Conservation (phyloP, 2,113 vertebrate genomes). For the Erpornis zantholeuca region DNA sequence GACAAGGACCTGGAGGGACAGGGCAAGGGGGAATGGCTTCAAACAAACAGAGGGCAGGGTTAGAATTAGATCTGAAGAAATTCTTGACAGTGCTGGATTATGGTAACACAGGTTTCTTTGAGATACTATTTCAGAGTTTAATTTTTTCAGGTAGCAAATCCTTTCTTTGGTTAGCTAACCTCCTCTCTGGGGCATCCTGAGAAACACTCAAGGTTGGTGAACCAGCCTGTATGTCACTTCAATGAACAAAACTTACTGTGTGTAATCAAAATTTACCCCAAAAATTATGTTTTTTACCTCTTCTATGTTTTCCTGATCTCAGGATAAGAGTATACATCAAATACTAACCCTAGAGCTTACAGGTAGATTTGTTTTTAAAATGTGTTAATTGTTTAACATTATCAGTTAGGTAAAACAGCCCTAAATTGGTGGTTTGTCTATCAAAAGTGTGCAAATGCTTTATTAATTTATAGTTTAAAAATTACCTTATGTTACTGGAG, state of each 20-base stretch:
- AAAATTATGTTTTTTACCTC: not conserved
- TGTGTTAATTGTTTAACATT: not conserved
- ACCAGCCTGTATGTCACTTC: not conserved
- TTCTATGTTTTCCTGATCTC: not conserved
- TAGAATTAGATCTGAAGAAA: not conserved
- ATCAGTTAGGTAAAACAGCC: not conserved
- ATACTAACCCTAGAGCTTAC: not conserved
- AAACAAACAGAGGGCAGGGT: not conserved
- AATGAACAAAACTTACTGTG: not conserved
- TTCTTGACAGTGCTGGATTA: not conserved
- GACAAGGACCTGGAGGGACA: not conserved
- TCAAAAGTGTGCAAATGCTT: not conserved
- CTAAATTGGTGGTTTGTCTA: not conserved
- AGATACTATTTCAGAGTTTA: not conserved
- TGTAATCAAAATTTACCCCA: not conserved
- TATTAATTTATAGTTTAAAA: not conserved
- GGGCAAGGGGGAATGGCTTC: not conserved
- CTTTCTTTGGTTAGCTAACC: not conserved
- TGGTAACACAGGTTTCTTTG: not conserved
- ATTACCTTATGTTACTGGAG: not conserved
- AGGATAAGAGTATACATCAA: not conserved
- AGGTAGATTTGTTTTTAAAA: not conserved
- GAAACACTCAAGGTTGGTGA: not conserved
- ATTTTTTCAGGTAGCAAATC: not conserved
- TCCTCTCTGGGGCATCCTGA: not conserved